phyloP scores from a whole-genome alignment of 2,888 invertebrate species.

The Myopa testacea region DNA sequence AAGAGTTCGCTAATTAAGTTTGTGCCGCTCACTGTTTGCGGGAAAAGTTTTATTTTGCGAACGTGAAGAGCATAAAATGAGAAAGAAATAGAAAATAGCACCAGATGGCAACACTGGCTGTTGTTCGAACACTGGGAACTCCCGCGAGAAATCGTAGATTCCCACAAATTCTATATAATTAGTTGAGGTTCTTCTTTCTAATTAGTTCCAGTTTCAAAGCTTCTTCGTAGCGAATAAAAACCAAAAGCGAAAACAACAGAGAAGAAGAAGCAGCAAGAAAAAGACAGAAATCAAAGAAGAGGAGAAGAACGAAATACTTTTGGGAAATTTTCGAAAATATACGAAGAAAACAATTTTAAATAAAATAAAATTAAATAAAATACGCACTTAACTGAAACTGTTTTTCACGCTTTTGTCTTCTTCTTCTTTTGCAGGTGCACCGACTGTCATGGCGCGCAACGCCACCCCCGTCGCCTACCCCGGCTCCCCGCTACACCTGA shows the following conservation, averaged over 20 bases:
- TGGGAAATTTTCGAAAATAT: slow-evolving; percentile 25
- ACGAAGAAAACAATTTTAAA: neutral
- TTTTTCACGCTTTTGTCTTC: neutral
- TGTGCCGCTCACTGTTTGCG: slow-evolving; percentile 16
- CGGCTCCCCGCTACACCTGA: slow-evolving; percentile 76
- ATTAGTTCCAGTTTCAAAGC: neutral
- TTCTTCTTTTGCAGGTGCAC: slow-evolving; percentile 72
- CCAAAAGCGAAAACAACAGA: no score
- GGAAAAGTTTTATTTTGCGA: slow-evolving; percentile 20
- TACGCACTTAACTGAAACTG: neutral
- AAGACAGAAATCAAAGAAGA: neutral
- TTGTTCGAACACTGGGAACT: neutral
- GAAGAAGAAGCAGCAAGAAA: neutral
- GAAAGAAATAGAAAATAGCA: slow-evolving; percentile 1
- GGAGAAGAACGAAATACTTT: neutral
- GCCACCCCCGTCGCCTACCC: slow-evolving; percentile 77
- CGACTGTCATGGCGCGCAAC: slow-evolving; percentile 75
- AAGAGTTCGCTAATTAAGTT: slow-evolving; percentile 30
- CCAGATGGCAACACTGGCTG: slow-evolving; percentile 23
- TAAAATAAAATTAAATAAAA: neutral
- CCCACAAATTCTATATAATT: neutral
- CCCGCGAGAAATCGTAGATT: no score
- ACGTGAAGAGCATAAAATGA: neutral
- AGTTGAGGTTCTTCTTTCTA: neutral
- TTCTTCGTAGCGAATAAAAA: no score